Percentiles rank a stretch among this genome's conserved stretches.
These are phyloP conservation scores for Leucophora obtusa DNA, from an alignment of 2,888 invertebrate genomes.

Conservation along the genomic window DNA sequence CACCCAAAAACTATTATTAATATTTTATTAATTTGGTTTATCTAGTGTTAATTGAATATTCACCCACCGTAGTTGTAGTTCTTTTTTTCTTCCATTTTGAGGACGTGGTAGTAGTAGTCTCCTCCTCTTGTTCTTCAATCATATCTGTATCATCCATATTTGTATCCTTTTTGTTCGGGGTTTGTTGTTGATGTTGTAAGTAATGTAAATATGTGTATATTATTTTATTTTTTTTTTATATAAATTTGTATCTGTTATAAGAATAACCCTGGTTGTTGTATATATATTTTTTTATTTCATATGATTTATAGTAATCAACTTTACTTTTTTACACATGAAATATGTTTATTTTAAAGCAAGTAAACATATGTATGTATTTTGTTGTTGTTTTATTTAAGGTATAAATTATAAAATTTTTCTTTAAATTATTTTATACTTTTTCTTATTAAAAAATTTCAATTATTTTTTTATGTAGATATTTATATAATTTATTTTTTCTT, in stretches of 20 bases:
- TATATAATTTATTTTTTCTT: background rate
- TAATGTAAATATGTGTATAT: background rate
- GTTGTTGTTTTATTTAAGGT: background rate
- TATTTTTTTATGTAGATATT: background rate
- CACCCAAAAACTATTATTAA: no score
- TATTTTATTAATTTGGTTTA: no score
- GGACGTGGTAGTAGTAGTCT: constrained; percentile 70
- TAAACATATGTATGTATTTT: background rate
- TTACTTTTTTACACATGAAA: constrained; percentile 3
- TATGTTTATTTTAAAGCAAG: background rate
- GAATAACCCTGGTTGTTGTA: background rate
- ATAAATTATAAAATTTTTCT: background rate
- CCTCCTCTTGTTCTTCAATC: constrained; percentile 65
- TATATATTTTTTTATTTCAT: background rate
- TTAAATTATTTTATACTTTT: background rate
- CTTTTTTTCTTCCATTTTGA: constrained; percentile 74
- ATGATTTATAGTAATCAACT: constrained; percentile 2
- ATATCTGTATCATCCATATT: constrained; percentile 67
- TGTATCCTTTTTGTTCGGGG: constrained; percentile 11
- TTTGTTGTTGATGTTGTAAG: background rate
- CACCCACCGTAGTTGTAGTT: constrained; percentile 68
- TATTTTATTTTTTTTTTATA: background rate
- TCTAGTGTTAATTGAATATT: no score
- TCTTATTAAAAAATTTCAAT: background rate
- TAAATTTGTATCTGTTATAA: background rate